Evolutionary conservation across 1,140 invertebrate species (phyloP).

Genomic region (Zaprionus ornatus): DNA sequence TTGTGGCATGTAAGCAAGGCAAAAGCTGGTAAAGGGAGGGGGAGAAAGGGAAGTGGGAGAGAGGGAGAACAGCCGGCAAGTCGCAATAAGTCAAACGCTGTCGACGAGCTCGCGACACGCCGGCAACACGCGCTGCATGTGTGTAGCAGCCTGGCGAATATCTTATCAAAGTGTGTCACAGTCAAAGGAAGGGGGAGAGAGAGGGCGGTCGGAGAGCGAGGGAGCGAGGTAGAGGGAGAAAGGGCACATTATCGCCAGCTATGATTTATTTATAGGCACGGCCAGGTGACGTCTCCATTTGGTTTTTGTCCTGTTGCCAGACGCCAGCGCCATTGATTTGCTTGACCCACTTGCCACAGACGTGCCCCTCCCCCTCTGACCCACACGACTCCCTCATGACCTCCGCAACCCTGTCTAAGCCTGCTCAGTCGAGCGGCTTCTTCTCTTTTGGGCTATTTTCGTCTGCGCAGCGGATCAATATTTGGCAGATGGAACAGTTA

Average conservation of each 20-base stretch:
- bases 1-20: conserved; percentile 29
- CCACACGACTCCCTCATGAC: too few species aligned
- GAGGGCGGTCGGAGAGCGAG: not conserved
- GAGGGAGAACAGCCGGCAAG: not conserved
- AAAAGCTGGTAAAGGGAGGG: not conserved
- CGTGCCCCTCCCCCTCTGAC: not conserved
- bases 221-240: not conserved
- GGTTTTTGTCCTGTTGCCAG: conserved; percentile 24
- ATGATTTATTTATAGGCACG: conserved; percentile 74
- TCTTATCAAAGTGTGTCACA: conserved; percentile 31
- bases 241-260: conserved; percentile 55
- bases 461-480: conserved; percentile 57
- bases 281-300: conserved; percentile 49
- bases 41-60: not conserved
- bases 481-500: conserved; percentile 58
- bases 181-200: not conserved
- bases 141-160: conserved; percentile 31
- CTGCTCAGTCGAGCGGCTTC: not conserved
- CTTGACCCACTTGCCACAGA: conserved; percentile 66
- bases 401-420: not conserved
- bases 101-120: conserved; percentile 21
- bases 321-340: conserved; percentile 61
- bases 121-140: conserved; percentile 1
- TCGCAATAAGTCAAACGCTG: conserved; percentile 49
- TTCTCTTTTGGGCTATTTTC: conserved; percentile 31